phyloP scores from a whole-genome alignment of 1,140 invertebrate species.

The Stegodyphus dumicola region DNA sequence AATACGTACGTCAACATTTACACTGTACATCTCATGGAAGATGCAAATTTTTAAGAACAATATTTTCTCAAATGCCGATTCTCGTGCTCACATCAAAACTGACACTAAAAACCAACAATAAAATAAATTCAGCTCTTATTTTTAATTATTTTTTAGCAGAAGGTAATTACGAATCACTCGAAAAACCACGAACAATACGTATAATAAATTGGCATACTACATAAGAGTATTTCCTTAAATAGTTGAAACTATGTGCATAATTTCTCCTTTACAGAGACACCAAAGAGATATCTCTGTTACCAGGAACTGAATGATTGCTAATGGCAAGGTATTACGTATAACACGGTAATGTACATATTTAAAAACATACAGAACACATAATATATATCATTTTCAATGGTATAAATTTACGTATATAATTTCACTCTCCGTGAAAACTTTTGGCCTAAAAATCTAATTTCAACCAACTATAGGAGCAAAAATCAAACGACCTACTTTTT shows the following conservation, averaged over 20 bases:
- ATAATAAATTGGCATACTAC: constrained; percentile 18
- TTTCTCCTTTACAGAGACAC: constrained; percentile 2
- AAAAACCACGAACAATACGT: constrained; percentile 27
- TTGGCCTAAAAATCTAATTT: not conserved
- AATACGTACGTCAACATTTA: constrained; percentile 61
- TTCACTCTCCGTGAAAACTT: not conserved
- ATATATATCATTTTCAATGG: constrained; percentile 10
- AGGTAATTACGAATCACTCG: constrained; percentile 18
- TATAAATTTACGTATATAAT: constrained; percentile 51
- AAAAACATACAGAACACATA: constrained; percentile 42
- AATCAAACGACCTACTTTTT: not conserved
- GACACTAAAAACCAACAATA: constrained; percentile 30
- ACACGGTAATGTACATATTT: constrained; percentile 26
- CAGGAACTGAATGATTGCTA: constrained; percentile 13
- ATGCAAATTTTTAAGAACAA: constrained; percentile 59
- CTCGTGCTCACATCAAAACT: constrained; percentile 44
- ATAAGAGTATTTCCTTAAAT: constrained; percentile 2
- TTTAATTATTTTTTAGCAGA: not conserved
- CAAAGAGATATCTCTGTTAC: not conserved
- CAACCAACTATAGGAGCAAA: not conserved
- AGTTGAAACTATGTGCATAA: constrained; percentile 19
- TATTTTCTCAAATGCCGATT: constrained; percentile 31
- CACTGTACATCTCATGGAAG: constrained; percentile 60
- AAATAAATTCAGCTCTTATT: not conserved
- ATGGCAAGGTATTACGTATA: constrained; percentile 52